Evolutionary conservation across 1,140 invertebrate genomes (phyloP).

Genomic region (Pissodes strobi): DNA sequence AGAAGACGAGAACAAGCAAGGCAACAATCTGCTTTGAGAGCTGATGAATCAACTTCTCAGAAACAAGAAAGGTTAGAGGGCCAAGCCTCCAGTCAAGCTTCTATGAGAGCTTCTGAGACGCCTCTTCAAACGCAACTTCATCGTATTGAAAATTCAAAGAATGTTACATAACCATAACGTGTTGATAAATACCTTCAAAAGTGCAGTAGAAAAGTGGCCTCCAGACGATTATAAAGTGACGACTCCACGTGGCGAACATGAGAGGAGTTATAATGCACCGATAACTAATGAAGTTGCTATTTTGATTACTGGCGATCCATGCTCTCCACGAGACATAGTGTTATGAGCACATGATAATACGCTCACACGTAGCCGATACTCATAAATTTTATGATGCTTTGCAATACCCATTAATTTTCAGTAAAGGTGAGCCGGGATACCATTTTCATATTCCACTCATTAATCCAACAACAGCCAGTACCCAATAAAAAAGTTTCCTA

Average conservation of each 20-base stretch:
- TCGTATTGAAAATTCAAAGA: no score
- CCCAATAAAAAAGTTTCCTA: no score
- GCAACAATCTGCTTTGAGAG: no score
- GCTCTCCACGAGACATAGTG: slow-evolving; percentile 42
- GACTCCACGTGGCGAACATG: slow-evolving; percentile 54
- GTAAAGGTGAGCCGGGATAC: slow-evolving; percentile 58
- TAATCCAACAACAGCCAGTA: slow-evolving; percentile 47
- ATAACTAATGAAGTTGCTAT: slow-evolving; percentile 57
- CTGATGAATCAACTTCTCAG: no score
- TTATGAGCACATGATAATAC: no score
- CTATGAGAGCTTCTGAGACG: no score
- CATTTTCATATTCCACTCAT: slow-evolving; percentile 52
- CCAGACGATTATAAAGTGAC: slow-evolving; percentile 48
- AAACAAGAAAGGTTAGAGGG: no score
- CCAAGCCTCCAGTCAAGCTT: no score
- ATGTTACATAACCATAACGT: no score
- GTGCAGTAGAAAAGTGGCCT: slow-evolving; percentile 23
- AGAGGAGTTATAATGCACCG: slow-evolving; percentile 56
- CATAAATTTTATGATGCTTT: slow-evolving; percentile 58
- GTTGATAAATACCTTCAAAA: no score
- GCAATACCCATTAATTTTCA: slow-evolving; percentile 60
- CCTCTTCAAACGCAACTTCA: no score
- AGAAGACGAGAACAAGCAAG: no score
- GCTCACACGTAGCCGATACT: slow-evolving; percentile 52
- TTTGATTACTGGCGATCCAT: slow-evolving; percentile 40